phyloP scores from a whole-genome alignment of 1,140 invertebrate species.

The Bicyclus anynana region DNA sequence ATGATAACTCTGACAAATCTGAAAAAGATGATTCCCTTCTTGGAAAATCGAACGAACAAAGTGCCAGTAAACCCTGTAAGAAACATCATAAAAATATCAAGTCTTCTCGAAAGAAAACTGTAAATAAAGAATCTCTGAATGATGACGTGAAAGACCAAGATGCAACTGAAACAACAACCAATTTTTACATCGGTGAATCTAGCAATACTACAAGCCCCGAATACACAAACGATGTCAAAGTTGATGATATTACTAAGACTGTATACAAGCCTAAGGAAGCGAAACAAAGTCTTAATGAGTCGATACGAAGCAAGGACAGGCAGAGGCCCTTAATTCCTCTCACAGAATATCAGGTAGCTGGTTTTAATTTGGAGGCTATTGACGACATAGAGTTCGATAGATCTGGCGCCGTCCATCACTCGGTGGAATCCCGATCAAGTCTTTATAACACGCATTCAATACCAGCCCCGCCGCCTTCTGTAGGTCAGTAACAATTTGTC shows the following conservation, averaged over 20 bases:
- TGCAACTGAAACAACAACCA: constrained; percentile 38
- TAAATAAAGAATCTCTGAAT: constrained; percentile 34
- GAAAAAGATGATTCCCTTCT: constrained; percentile 11
- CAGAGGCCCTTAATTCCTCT: constrained; percentile 34
- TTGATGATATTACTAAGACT: constrained; percentile 25
- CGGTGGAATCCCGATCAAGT: constrained; percentile 43
- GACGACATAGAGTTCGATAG: constrained; percentile 43
- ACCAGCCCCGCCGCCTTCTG: constrained; percentile 49
- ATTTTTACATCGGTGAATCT: constrained; percentile 53
- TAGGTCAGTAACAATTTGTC: constrained; percentile 49
- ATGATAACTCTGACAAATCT: constrained; percentile 17
- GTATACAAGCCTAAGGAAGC: constrained; percentile 46
- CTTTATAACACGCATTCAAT: constrained; percentile 26
- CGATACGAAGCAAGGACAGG: constrained; percentile 45
- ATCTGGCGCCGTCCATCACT: constrained; percentile 54
- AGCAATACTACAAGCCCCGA: constrained; percentile 11
- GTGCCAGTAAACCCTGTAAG: constrained; percentile 42
- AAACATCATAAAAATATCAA: constrained; percentile 69
- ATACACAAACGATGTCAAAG: constrained; percentile 22
- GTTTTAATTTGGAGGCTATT: constrained; percentile 34
- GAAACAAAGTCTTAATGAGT: constrained; percentile 60
- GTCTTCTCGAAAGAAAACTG: constrained; percentile 47
- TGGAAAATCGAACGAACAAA: constrained; percentile 19
- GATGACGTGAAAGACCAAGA: constrained; percentile 57
- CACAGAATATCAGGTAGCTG: constrained; percentile 41